Conservation (phyloP, 1,140 invertebrate genomes). For the Penaeus chinensis region DNA sequence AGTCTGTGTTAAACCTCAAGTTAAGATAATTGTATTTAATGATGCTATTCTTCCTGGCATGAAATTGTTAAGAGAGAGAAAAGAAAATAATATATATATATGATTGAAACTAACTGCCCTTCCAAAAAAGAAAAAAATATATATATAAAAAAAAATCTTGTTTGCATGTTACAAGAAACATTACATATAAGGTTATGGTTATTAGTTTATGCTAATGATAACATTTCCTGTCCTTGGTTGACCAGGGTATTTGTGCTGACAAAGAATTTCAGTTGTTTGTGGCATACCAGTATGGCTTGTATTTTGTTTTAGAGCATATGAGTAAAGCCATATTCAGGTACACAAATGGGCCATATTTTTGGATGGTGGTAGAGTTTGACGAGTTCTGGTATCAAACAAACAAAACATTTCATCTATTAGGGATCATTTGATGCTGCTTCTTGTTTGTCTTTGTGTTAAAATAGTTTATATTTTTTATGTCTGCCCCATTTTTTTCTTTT, state of each 20-base stretch:
- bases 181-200: conserved; percentile 26
- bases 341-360: too few relatives aligned
- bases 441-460: too few relatives aligned
- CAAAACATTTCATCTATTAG: too few relatives aligned
- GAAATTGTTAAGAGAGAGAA: conserved; percentile 1
- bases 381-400: too few relatives aligned
- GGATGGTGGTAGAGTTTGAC: too few relatives aligned
- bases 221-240: background rate
- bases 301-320: too few relatives aligned
- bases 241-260: conserved; percentile 3
- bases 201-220: conserved; percentile 35
- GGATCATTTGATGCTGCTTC: too few relatives aligned
- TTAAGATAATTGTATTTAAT: conserved; percentile 29
- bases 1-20: conserved; percentile 39
- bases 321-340: too few relatives aligned
- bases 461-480: too few relatives aligned
- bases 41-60: conserved; percentile 34
- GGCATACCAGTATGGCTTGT: too few relatives aligned
- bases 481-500: too few relatives aligned
- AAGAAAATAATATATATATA: conserved; percentile 2
- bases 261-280: background rate
- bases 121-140: conserved; percentile 23
- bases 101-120: conserved; percentile 19
- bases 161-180: conserved; percentile 35
- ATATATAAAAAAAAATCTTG: conserved; percentile 16